Percentiles rank a stretch among this genome's conserved stretches.
These are phyloP conservation scores for Eleutherodactylus coqui DNA, from an alignment of 2,797 vertebrate genomes.

Conservation along the genomic window DNA sequence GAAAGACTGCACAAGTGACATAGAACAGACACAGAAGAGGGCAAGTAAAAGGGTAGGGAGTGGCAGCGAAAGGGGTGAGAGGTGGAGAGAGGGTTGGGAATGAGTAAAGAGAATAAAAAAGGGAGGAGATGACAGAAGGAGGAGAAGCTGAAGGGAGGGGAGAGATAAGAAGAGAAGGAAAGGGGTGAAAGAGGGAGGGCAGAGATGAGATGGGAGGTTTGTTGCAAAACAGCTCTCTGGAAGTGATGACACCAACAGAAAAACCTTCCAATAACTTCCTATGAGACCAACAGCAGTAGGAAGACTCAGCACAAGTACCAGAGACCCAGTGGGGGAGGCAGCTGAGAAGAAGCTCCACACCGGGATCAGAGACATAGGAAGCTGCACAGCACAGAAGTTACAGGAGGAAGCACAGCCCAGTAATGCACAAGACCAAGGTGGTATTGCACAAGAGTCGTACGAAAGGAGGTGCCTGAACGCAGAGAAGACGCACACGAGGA, in stretches of 20 bases:
- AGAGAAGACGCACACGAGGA: background rate
- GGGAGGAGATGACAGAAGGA: slow-evolving; percentile 10
- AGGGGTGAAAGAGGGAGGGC: slow-evolving; percentile 43
- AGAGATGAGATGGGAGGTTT: slow-evolving; percentile 57
- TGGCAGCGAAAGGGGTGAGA: slow-evolving; percentile 16
- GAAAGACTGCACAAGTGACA: slow-evolving; percentile 12
- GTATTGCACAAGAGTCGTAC: background rate
- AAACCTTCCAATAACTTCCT: slow-evolving; percentile 61
- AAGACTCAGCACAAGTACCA: slow-evolving; percentile 4
- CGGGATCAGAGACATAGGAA: background rate
- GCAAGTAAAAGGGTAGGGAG: background rate
- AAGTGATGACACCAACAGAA: slow-evolving; percentile 63
- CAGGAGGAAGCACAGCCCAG: background rate
- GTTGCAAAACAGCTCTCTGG: slow-evolving; percentile 60
- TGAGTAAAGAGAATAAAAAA: background rate
- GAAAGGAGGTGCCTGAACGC: background rate
- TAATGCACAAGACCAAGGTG: background rate
- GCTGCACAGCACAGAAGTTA: background rate
- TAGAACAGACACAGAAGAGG: background rate
- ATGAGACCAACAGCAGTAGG: slow-evolving; percentile 46
- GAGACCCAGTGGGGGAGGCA: slow-evolving; percentile 20
- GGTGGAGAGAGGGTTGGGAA: slow-evolving; percentile 6
- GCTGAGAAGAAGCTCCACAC: background rate
- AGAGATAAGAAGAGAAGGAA: slow-evolving; percentile 37
- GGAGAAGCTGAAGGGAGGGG: slow-evolving; percentile 32